A percentile compares a stretch with the other conserved stretches of the same genome.
Evolutionary conservation across 2,888 invertebrate genomes (phyloP).

Genomic region (Megaustenia siamemsis): DNA sequence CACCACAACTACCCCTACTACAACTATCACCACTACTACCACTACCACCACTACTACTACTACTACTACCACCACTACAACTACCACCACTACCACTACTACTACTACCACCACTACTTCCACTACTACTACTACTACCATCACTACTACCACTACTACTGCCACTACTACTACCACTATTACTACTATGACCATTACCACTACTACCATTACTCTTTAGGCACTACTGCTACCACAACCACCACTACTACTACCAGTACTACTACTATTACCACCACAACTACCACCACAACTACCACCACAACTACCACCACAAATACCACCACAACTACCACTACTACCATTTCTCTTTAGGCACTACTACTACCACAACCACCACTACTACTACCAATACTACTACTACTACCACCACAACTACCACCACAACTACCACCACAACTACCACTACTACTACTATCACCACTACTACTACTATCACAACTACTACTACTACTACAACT

Average conservation of each 20-base stretch:
- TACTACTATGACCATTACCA: conserved; percentile 1
- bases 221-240: background rate
- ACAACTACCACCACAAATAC: background rate
- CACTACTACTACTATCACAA: conserved; percentile 8
- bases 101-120: conserved; percentile 14
- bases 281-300: background rate
- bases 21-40: background rate
- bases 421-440: background rate
- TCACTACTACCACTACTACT: background rate
- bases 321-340: conserved; percentile 10
- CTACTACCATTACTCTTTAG: conserved; percentile 1
- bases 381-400: background rate
- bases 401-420: background rate
- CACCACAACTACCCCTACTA: background rate
- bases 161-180: background rate
- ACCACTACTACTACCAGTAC: background rate
- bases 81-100: conserved; percentile 4
- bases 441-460: conserved; percentile 7
- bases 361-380: background rate
- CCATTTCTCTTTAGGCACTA: background rate
- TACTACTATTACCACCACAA: background rate
- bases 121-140: background rate
- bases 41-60: conserved; percentile 18
- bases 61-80: conserved; percentile 3
- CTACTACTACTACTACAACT: background rate